Evolutionary conservation across 1,140 invertebrate species (phyloP).

Genomic region (Sarcophaga peregrina): DNA sequence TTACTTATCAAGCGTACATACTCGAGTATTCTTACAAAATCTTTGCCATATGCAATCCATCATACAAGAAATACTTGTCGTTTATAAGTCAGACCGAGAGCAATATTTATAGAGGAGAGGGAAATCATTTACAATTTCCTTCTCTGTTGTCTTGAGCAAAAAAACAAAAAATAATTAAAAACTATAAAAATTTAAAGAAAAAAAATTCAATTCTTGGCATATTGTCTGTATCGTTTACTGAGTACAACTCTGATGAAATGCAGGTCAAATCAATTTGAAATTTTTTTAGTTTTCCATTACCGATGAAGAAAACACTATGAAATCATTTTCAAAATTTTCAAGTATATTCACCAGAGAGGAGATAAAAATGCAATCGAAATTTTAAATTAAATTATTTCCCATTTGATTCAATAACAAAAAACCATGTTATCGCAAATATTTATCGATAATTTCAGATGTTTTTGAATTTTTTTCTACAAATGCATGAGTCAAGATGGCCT

Average conservation of each 20-base stretch:
- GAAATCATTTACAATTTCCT: not conserved
- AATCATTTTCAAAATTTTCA: not conserved
- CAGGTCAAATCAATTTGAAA: conserved; percentile 39
- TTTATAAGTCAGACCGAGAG: not conserved
- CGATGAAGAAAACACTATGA: not conserved
- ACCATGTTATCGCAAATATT: too few species aligned
- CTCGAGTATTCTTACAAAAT: not conserved
- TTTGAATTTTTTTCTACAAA: too few species aligned
- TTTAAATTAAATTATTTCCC: not conserved
- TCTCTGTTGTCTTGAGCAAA: conserved; percentile 19
- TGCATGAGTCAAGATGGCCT: too few species aligned
- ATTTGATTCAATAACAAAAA: too few species aligned
- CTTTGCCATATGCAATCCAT: conserved; percentile 4
- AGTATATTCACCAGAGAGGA: not conserved
- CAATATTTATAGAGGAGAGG: not conserved
- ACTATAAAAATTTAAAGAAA: too few species aligned
- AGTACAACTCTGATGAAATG: conserved; percentile 22
- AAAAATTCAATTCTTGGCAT: not conserved
- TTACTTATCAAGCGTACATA: too few species aligned
- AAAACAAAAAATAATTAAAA: not conserved
- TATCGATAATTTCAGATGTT: too few species aligned
- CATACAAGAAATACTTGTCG: not conserved
- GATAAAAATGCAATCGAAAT: not conserved
- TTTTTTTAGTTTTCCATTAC: not conserved
- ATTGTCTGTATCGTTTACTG: not conserved